Conservation (phyloP, 2,113 vertebrate genomes). For the Oreochromis tanganicae region DNA sequence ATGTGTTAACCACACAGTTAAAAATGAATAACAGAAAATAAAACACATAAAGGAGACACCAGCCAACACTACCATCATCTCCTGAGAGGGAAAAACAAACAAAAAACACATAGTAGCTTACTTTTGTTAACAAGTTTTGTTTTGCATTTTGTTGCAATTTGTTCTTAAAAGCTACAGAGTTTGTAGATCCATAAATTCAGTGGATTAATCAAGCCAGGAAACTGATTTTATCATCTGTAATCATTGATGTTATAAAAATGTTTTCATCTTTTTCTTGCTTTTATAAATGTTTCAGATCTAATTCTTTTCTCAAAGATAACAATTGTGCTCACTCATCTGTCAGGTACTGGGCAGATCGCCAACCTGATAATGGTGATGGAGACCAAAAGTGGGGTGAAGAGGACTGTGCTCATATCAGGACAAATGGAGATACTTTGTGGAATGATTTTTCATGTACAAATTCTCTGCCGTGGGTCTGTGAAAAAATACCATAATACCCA, state of each 20-base stretch:
- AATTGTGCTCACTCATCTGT: background rate
- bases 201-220: background rate
- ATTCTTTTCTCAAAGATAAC: background rate
- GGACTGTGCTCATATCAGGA: background rate
- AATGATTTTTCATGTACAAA: background rate
- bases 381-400: background rate
- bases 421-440: background rate
- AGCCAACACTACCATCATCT: background rate
- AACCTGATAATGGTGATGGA: slow-evolving; percentile 2
- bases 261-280: background rate
- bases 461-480: background rate
- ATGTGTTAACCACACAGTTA: background rate
- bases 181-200: background rate
- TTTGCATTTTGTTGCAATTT: background rate
- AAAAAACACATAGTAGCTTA: too few relatives aligned
- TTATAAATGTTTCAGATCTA: background rate
- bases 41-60: background rate
- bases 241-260: background rate
- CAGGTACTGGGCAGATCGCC: accelerated
- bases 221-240: background rate
- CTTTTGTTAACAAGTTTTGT: background rate
- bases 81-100: too few relatives aligned
- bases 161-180: background rate
- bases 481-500: background rate
- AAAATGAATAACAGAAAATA: background rate